Conservation (phyloP, 1,140 invertebrate species). For the Bursaphelenchus mucronatus region DNA sequence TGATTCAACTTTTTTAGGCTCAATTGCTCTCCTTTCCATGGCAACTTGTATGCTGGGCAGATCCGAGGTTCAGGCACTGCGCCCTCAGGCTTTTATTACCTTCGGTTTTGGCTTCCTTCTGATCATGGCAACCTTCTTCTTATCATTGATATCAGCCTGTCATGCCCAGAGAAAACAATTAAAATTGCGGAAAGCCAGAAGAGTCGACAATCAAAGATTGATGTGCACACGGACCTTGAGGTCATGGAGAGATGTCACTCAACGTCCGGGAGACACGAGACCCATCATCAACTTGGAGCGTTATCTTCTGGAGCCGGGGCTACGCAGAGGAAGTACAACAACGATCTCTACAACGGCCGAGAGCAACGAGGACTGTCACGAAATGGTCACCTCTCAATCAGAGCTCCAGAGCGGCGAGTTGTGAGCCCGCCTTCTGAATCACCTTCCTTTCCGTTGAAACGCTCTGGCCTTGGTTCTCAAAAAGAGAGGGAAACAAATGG, state of each 20-base stretch:
- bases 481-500: too few relatives aligned
- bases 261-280: neutral
- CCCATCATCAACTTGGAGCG: slow-evolving; percentile 5
- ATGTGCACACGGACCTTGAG: slow-evolving; percentile 12
- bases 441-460: too few relatives aligned
- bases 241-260: slow-evolving; percentile 13
- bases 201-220: neutral
- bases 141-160: slow-evolving; percentile 1
- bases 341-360: too few relatives aligned
- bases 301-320: slow-evolving; percentile 17
- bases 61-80: too few relatives aligned
- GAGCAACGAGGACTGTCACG: too few relatives aligned
- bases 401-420: too few relatives aligned
- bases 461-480: too few relatives aligned
- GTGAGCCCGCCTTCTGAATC: too few relatives aligned
- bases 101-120: neutral
- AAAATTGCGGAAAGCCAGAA: neutral
- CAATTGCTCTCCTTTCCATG: neutral
- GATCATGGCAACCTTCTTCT: neutral
- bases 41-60: too few relatives aligned
- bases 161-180: neutral
- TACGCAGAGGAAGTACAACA: neutral
- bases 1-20: slow-evolving; percentile 9
- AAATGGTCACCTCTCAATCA: too few relatives aligned
- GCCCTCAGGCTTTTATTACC: neutral